phyloP scores from a whole-genome alignment of 2,888 invertebrate species.

The Anoncus sp. region DNA sequence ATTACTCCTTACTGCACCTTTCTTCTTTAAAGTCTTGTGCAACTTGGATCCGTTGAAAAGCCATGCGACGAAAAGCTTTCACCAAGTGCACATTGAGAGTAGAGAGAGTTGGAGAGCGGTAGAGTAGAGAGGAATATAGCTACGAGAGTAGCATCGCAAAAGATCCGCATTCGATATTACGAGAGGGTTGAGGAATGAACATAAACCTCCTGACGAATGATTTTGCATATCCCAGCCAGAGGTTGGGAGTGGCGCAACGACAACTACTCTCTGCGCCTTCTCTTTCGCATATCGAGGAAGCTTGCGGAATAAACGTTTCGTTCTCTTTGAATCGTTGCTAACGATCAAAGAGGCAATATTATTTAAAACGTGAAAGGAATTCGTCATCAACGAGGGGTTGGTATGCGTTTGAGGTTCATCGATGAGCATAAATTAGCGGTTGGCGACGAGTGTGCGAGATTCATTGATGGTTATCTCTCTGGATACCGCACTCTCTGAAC shows the following conservation, averaged over 20 bases:
- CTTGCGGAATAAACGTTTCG: no score
- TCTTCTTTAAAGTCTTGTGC: no score
- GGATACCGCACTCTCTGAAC: not conserved
- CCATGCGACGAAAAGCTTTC: slow-evolving; percentile 12
- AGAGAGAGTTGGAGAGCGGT: not conserved
- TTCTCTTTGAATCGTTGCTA: not conserved
- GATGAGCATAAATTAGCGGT: slow-evolving; percentile 43
- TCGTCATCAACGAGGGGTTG: not conserved
- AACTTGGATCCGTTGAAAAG: not conserved
- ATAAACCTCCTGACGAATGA: slow-evolving; percentile 27
- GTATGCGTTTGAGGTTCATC: not conserved
- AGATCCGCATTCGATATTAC: not conserved
- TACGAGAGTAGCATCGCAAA: not conserved
- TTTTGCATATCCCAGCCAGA: slow-evolving; percentile 37
- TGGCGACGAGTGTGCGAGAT: not conserved
- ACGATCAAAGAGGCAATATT: slow-evolving; percentile 5
- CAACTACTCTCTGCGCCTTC: slow-evolving; percentile 32
- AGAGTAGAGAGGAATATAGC: no score
- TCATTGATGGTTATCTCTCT: not conserved
- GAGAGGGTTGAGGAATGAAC: slow-evolving; percentile 4
- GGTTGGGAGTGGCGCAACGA: slow-evolving; percentile 15
- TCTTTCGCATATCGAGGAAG: no score
- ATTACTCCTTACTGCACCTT: no score
- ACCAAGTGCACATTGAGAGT: not conserved
- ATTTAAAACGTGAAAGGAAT: not conserved